Base-by-base conservation (phyloP, 2,113 vertebrate species). In the Protomyctophum bolini region DNA sequence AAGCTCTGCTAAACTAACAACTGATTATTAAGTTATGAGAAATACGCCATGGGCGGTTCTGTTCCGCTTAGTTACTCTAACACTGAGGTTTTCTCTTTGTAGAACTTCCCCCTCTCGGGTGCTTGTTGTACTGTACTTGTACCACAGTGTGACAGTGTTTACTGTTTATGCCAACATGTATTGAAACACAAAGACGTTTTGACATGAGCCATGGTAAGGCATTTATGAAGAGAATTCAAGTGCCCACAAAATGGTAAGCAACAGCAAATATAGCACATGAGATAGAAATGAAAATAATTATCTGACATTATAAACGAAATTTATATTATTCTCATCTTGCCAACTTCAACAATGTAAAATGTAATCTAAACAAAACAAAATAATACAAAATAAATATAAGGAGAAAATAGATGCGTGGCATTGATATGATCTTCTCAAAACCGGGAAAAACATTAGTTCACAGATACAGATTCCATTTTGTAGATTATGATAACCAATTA, bases 61-160 rank as follows among this genome's bases (percentile, higher is more conserved):
- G 10, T 48, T 58, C 49, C 10, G 46, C 29, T 51, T 51, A 41
- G 4, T 41, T 41, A 41, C 1, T 41, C 33, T 2, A 41, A 41
- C 3, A 41, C 33, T 41, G 33, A 41, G 33, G 33, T 2, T 6
- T 41, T 41, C 7, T 3, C 50, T 52, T 2, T 52, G 50, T 10
- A 5, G 50, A 52, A 52, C 3, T 41, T 41, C 46, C 9, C 49
- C 52, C 1, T 2, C 15, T 46, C 15, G 4, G 15, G 74, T 76
- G 69, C 63, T 76, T 77, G 10, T 51, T 69, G 73, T 67, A 76
- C 65, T 55, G 12, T 8, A 47, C 45, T 33, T 69, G 21, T 59
- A 60, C 12, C 45, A 74, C 57, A 15, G 10, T 52, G 28, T 28
- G 15, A 66, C 7, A 64, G 45, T 49, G 62, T 45, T 58, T 9